Percentiles rank a stretch among this genome's conserved stretches.
phyloP scores from a whole-genome alignment of 2,113 vertebrate species.

The Sturnira hondurensis region DNA sequence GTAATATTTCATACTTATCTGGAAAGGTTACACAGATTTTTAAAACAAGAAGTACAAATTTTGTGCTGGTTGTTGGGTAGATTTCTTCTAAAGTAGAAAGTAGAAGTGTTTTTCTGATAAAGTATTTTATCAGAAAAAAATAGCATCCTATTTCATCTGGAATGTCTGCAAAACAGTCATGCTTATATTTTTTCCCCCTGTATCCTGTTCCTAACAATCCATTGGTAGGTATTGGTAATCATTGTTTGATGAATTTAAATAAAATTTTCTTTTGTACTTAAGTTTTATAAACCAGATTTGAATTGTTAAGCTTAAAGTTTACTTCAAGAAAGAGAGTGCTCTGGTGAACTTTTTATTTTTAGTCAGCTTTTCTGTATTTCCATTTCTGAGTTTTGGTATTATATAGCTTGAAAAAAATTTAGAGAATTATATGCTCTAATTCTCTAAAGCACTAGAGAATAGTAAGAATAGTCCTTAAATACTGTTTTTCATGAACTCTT shows the following conservation, averaged over 20 bases:
- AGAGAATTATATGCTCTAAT: neutral
- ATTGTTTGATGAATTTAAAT: neutral
- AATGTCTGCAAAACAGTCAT: neutral
- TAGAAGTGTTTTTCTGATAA: neutral
- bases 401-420: neutral
- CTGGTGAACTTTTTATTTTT: neutral
- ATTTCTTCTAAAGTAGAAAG: neutral
- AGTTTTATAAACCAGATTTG: conserved; percentile 40
- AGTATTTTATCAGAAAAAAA: neutral
- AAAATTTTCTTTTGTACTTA: neutral
- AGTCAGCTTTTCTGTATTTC: conserved; percentile 4
- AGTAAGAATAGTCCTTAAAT: neutral
- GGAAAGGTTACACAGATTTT: conserved; percentile 6
- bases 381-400: conserved; percentile 26
- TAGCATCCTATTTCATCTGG: neutral
- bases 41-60: neutral
- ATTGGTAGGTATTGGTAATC: neutral
- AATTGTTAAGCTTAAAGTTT: conserved; percentile 27
- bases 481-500: neutral
- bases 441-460: too few species aligned
- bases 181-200: neutral
- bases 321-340: neutral
- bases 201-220: neutral
- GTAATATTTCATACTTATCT: neutral
- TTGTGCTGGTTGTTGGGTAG: neutral